These are phyloP conservation scores for Aphidius ervi DNA, from an alignment of 1,140 invertebrate genomes.

Conservation along the genomic window DNA sequence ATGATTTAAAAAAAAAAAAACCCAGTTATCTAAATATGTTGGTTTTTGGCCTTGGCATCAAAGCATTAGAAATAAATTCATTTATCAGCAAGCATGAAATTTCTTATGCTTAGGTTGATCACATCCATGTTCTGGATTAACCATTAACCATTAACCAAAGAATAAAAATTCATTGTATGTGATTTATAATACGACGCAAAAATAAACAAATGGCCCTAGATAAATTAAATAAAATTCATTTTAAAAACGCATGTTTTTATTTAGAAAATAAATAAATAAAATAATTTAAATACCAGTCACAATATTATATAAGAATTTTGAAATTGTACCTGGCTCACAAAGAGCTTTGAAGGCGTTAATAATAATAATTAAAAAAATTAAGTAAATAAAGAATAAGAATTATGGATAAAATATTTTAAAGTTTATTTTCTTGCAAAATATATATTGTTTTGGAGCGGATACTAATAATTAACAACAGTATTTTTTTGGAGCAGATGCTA, in stretches of 20 bases:
- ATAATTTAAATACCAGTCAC: not conserved
- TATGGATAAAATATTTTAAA: no score
- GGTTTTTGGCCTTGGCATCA: no score
- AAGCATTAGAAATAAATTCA: no score
- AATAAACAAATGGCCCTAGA: conserved; percentile 28
- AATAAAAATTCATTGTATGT: conserved; percentile 30
- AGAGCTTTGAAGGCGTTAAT: conserved; percentile 37
- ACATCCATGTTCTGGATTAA: conserved; percentile 29
- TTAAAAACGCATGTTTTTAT: not conserved
- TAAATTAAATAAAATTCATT: not conserved
- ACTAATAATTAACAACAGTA: no score
- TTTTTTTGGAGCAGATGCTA: no score
- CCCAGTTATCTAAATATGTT: no score
- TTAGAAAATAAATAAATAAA: not conserved
- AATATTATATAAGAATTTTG: conserved; percentile 19
- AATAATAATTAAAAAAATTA: conserved; percentile 36
- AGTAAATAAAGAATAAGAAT: no score
- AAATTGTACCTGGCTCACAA: conserved; percentile 47
- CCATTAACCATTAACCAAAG: conserved; percentile 45
- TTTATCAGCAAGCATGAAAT: not conserved
- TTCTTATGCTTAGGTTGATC: conserved; percentile 25
- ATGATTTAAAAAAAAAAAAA: no score
- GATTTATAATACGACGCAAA: conserved; percentile 33
- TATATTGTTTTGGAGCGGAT: no score
- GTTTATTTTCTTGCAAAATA: no score